A percentile compares a stretch with the other conserved stretches of the same genome.
phyloP scores from a whole-genome alignment of 2,888 invertebrate species.

The Synanthedon andrenaeformis region DNA sequence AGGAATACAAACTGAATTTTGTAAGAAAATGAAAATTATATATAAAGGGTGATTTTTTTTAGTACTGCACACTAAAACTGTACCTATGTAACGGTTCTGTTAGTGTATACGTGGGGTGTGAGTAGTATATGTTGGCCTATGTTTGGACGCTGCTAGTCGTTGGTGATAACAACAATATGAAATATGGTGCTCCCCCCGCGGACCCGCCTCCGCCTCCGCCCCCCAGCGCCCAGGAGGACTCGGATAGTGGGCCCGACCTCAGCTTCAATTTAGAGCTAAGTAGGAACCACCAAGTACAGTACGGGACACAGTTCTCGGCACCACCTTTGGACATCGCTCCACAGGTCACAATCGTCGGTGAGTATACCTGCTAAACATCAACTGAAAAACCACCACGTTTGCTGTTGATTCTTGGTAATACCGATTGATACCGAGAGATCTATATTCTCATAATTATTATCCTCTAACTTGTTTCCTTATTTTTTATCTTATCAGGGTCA shows the following conservation, averaged over 20 bases:
- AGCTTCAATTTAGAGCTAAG: constrained; percentile 79
- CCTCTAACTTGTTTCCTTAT: no score
- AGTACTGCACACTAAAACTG: no score
- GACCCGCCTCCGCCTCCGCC: constrained; percentile 69
- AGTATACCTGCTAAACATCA: constrained; percentile 17
- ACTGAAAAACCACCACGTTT: neutral
- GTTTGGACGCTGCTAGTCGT: constrained; percentile 51
- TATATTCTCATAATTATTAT: no score
- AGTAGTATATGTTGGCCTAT: neutral
- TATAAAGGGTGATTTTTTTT: no score
- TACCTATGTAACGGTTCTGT: no score
- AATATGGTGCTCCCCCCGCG: constrained; percentile 53
- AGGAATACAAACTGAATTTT: no score
- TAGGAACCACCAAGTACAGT: constrained; percentile 78
- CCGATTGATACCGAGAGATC: no score
- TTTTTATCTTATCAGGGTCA: no score
- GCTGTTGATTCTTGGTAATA: no score
- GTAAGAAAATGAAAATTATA: no score
- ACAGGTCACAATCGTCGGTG: constrained; percentile 57
- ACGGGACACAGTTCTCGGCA: constrained; percentile 75
- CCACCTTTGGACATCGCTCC: constrained; percentile 21
- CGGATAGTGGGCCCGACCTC: constrained; percentile 56
- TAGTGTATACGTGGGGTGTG: no score
- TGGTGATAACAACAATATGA: constrained; percentile 40
- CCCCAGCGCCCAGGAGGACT: constrained; percentile 29